Evolutionary conservation across 2,888 invertebrate genomes (phyloP), one percentile per base, ranked within the genome.

Genomic region (Omphaloscelis lunosa): DNA sequence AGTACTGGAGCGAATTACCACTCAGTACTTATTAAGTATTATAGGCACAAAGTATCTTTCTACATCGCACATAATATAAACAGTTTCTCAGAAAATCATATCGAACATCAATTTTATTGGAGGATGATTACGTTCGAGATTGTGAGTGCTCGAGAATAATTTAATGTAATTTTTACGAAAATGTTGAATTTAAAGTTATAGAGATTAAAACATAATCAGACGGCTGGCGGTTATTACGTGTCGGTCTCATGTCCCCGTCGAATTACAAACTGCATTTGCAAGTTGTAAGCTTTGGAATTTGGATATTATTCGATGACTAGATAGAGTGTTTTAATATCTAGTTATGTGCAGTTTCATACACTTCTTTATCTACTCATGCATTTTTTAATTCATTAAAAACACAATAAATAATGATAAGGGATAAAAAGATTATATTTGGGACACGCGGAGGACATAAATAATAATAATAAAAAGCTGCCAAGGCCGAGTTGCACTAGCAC

Each of bases 161-260:
- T 92, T 92, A 89, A 91, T 89, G 91, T 91, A 92, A 91, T 93
- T 93, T 93, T 92, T 90, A 88, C 86, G 89, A 91, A 91, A 91
- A 92, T 91, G 89, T 90, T 90, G 91, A 92, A 90, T 83, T 85
- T 91, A 91, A 91, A 92, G 88, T 92, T 90, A 91, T 92, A 91
- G 91, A 91, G 79, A 92, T 93, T 93, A 92, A 92, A 92, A 91
- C 89, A 91, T 92, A 91, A 86, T 86, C 87, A 77, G 83, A 53
- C 86, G 89, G 88, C 34, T 78, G 85, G 85, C 80, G 86, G 89
- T 87, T 88, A 86, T 88, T 88, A 86, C 82, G 86, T 78, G 80
- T 83, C 75, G 80, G 82, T 83, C 79, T 84, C 82, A 85, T 65
- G 68, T 79, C 77, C 75, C 75, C 82, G 72, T 77, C 71, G 77